phyloP scores from a whole-genome alignment of 2,888 invertebrate genomes.

The Plutella xylostella region DNA sequence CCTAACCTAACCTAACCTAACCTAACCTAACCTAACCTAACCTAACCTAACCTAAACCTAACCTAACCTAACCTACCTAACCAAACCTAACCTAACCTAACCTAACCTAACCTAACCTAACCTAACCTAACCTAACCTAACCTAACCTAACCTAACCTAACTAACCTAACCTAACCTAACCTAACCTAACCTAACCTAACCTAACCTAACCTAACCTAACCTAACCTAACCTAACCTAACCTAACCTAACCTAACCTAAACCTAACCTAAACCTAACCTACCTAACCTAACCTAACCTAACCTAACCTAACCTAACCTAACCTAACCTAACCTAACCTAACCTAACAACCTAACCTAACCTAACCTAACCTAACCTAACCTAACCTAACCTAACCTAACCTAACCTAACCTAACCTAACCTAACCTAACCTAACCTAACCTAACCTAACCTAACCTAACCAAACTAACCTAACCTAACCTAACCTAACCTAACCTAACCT shows the following conservation, averaged over 20 bases:
- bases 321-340: slow-evolving; percentile 12
- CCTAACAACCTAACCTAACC: no score
- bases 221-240: slow-evolving; percentile 9
- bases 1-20: slow-evolving; percentile 14
- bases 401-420: slow-evolving; percentile 15
- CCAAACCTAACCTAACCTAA: slow-evolving; percentile 10
- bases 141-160: slow-evolving; percentile 8
- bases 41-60: slow-evolving; percentile 10
- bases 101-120: slow-evolving; percentile 10
- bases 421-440: slow-evolving; percentile 16
- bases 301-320: slow-evolving; percentile 10
- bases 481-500: no score
- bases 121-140: slow-evolving; percentile 8
- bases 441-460: slow-evolving; percentile 16
- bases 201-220: slow-evolving; percentile 9
- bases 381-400: slow-evolving; percentile 15
- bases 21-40: slow-evolving; percentile 12
- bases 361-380: slow-evolving; percentile 15
- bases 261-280: no score
- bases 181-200: slow-evolving; percentile 9
- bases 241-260: no score
- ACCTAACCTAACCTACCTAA: slow-evolving; percentile 12
- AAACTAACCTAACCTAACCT: no score
- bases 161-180: slow-evolving; percentile 9
- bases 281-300: no score